Evolutionary conservation across 2,888 invertebrate species (phyloP), one percentile per base, ranked within the genome.

Genomic region (Rhingia rostrata): DNA sequence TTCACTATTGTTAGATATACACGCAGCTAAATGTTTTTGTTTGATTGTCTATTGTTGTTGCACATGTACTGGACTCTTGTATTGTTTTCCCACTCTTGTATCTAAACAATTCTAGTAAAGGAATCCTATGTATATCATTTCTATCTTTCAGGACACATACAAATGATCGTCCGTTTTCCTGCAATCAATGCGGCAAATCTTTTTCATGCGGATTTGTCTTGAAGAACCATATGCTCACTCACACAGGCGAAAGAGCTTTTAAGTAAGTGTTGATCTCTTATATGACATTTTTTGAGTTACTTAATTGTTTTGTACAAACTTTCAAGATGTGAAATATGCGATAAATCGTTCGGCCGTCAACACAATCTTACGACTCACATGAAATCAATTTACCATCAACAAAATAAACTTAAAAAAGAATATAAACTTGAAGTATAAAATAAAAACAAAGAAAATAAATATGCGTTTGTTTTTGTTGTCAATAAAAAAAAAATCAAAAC

Each of bases 151-250:
- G 86, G 53, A 73, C 82, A 4, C 86, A 86, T n/a, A 82, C 77
- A 35, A 78, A 86, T 35, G 82, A 82, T 37, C 86, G 86, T 3
- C 86, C 86, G 7, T 86, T 63, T 60, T 39, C 72, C 4, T 86
- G 86, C 53, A 45, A 67, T 35, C 45, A 67, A 9, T 86, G 86
- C 22, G 70, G 35, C 1, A 86, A 82, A 6, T 53, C 86, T 22
- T 86, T 86, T 41, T 67, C 86, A 4, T 56, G 45, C 7, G 53
- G 43, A n/a, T 82, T 73, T 37, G 72, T 82, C 12, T 64, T 86
- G n/a, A 86, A 78, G 63, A 82, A 86, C 32, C 86, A 86, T 30
- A 69, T 86, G 51, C 30, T 81, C 0, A 69, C 53, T 0, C 86
- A 82, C 43, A 73, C 77, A 37, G 78, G 84, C 6, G 69, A 70